Evolutionary conservation across 2,888 invertebrate genomes (phyloP).

Genomic region (Drosophila subquinaria): DNA sequence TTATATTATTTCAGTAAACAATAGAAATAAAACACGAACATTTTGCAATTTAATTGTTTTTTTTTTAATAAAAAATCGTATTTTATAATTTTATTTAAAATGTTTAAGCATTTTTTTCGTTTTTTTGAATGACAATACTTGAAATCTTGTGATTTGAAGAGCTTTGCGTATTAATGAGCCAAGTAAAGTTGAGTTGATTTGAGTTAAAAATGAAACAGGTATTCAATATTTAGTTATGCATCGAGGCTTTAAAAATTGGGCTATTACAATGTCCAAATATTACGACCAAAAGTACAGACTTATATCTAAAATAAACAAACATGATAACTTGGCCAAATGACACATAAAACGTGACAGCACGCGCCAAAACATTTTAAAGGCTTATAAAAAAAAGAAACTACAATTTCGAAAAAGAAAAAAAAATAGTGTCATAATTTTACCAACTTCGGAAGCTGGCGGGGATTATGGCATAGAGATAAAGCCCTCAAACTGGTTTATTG

Average conservation of each 20-base stretch:
- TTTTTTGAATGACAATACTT: neutral
- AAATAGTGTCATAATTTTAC: neutral
- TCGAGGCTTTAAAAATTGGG: neutral
- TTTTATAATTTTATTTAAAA: neutral
- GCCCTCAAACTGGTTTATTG: neutral
- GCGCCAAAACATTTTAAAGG: neutral
- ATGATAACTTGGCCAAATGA: slow-evolving; percentile 11
- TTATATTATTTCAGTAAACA: too few species aligned
- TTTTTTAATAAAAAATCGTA: too few species aligned
- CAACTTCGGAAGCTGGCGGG: slow-evolving; percentile 21
- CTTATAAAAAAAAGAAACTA: neutral
- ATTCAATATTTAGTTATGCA: slow-evolving; percentile 18
- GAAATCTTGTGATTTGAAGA: slow-evolving; percentile 16
- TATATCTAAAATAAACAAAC: neutral
- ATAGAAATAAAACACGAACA: too few species aligned
- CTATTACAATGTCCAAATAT: slow-evolving; percentile 1
- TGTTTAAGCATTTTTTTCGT: neutral
- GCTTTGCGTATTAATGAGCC: slow-evolving; percentile 18
- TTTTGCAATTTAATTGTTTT: too few species aligned
- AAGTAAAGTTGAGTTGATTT: neutral
- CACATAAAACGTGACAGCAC: slow-evolving; percentile 10
- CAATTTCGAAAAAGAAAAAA: neutral
- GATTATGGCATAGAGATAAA: slow-evolving; percentile 4
- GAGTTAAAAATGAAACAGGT: slow-evolving; percentile 10
- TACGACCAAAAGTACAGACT: neutral